Evolutionary conservation across 2,797 vertebrate species (phyloP).

Genomic region (Varecia variegata): DNA sequence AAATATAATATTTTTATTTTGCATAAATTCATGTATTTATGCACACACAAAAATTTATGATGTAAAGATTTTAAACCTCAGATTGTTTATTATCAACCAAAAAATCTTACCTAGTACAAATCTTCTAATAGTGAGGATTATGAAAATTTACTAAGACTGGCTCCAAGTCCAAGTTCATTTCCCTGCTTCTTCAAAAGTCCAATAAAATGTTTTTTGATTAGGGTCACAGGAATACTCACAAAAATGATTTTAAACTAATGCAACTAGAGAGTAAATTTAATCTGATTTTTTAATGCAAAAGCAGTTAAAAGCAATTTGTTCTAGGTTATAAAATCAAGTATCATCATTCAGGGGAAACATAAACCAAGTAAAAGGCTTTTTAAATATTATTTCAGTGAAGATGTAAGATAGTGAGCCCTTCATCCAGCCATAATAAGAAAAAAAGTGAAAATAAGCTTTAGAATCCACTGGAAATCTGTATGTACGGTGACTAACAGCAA

Average conservation of each 20-base stretch:
- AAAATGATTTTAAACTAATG: conserved; percentile 3
- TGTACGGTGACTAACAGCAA: neutral
- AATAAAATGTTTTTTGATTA: neutral
- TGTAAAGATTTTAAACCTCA: neutral
- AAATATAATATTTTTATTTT: neutral
- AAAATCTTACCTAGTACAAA: neutral
- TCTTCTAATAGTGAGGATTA: neutral
- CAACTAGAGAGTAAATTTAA: neutral
- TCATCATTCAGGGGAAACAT: neutral
- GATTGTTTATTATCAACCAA: neutral
- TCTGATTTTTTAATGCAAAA: conserved; percentile 22
- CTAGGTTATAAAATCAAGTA: neutral
- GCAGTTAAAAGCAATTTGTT: conserved; percentile 32
- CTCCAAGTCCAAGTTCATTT: neutral
- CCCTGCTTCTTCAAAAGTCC: neutral
- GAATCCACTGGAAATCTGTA: neutral
- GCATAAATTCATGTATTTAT: neutral
- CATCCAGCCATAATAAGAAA: neutral
- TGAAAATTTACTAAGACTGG: neutral
- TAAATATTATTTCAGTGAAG: neutral
- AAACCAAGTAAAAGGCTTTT: neutral
- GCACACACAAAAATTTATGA: accelerated
- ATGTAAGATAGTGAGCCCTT: neutral
- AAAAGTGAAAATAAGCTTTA: neutral
- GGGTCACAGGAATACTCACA: neutral